A percentile compares a stretch with the other conserved stretches of the same genome.
phyloP scores from a whole-genome alignment of 2,113 vertebrate species.

The Symphodus melops region DNA sequence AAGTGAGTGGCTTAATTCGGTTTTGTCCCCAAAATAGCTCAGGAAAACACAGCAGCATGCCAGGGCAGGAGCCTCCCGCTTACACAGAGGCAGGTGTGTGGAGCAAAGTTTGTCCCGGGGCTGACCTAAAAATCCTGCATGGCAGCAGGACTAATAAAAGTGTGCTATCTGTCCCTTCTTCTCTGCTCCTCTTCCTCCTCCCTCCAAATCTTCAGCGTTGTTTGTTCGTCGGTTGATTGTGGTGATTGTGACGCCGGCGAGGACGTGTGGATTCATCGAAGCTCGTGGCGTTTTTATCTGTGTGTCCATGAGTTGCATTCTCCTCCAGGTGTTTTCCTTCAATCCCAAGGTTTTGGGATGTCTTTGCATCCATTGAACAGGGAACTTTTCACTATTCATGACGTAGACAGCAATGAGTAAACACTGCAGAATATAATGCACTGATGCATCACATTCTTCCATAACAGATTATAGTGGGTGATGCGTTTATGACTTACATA shows the following conservation, averaged over 20 bases:
- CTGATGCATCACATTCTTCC: slow-evolving; percentile 2
- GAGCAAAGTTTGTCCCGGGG: slow-evolving; percentile 61
- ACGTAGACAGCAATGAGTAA: neutral
- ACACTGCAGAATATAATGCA: slow-evolving; percentile 3
- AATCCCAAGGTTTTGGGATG: slow-evolving; percentile 3
- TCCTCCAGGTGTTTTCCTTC: slow-evolving; percentile 41
- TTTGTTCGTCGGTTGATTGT: too few species aligned
- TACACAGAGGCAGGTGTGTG: slow-evolving; percentile 61
- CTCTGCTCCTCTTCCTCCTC: slow-evolving; percentile 12
- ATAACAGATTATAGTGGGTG: neutral
- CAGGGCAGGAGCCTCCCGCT: slow-evolving; percentile 46
- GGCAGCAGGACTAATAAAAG: slow-evolving; percentile 53
- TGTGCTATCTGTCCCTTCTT: slow-evolving; percentile 40
- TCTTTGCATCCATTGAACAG: slow-evolving; percentile 6
- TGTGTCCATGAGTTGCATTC: slow-evolving; percentile 44
- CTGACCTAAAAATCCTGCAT: slow-evolving; percentile 72
- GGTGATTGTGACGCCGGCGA: slow-evolving; percentile 48
- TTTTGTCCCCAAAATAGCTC: slow-evolving; percentile 54
- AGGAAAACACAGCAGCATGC: slow-evolving; percentile 45
- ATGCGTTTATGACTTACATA: slow-evolving; percentile 24
- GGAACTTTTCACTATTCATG: neutral
- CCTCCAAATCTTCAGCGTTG: slow-evolving; percentile 40
- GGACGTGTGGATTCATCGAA: slow-evolving; percentile 68
- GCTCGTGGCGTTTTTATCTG: slow-evolving; percentile 57
- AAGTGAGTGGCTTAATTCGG: slow-evolving; percentile 25